A percentile compares a stretch with the other conserved stretches of the same genome.
Evolutionary conservation across 2,888 invertebrate genomes (phyloP).

Genomic region (Acanthococcus lagerstroemiae): DNA sequence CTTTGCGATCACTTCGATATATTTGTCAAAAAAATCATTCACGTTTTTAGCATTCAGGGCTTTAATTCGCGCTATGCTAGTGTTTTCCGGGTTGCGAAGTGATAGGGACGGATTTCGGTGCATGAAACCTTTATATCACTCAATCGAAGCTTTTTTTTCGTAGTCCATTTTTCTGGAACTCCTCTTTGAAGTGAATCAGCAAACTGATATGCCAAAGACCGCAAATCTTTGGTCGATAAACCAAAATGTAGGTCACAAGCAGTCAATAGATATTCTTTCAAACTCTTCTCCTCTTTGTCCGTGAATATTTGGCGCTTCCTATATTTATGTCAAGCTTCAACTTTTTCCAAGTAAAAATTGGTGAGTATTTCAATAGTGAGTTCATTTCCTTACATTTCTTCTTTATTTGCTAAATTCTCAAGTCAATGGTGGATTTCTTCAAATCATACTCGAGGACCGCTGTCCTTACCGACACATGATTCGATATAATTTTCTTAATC

Average conservation of each 20-base stretch:
- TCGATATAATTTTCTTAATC: too few species aligned
- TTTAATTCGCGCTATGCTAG: background rate
- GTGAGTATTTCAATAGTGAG: background rate
- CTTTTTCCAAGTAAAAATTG: background rate
- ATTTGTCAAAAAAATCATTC: background rate
- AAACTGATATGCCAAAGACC: background rate
- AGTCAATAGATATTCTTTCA: background rate
- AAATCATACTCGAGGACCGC: background rate
- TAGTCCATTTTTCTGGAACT: background rate
- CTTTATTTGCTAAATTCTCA: background rate
- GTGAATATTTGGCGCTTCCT: background rate
- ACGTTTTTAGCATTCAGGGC: background rate
- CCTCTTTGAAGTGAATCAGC: background rate
- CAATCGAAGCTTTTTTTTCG: background rate
- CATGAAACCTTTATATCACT: slow-evolving; percentile 1
- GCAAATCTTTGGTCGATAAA: background rate
- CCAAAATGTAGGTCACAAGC: background rate
- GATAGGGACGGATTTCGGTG: background rate
- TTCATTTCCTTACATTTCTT: background rate
- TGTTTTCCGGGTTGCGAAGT: background rate
- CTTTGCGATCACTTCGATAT: background rate
- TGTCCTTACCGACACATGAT: too few species aligned
- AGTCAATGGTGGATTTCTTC: background rate
- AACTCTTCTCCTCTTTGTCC: background rate
- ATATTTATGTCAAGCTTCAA: background rate